A percentile compares a stretch with the other conserved stretches of the same genome.
Evolutionary conservation across 2,888 invertebrate genomes (phyloP).

Genomic region (Cyaniris semiargus): DNA sequence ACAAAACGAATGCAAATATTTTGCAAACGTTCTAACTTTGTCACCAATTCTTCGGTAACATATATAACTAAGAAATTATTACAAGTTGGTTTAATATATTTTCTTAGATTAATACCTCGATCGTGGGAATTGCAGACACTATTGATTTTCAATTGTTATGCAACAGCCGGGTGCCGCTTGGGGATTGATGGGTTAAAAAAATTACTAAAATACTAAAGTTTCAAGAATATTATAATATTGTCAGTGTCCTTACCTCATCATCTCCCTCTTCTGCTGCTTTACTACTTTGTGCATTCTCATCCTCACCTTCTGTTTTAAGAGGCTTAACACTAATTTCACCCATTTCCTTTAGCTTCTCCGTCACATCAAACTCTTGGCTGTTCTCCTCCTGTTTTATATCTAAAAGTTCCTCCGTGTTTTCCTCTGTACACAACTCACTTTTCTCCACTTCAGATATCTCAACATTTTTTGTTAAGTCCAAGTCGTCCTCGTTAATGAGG

Average conservation of each 20-base stretch:
- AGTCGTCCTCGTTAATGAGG: conserved; percentile 71
- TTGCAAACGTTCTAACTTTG: no score
- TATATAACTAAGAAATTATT: no score
- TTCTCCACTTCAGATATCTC: conserved; percentile 74
- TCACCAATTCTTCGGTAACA: no score
- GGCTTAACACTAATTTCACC: conserved; percentile 77
- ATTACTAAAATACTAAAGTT: not conserved
- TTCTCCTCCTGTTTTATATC: conserved; percentile 63
- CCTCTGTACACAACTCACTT: conserved; percentile 70
- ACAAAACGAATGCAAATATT: no score
- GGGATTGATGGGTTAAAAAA: no score
- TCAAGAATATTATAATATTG: not conserved
- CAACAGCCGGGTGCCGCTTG: no score
- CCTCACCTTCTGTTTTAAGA: conserved; percentile 58
- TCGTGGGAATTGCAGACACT: no score
- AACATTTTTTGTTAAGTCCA: conserved; percentile 73
- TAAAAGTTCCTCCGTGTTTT: conserved; percentile 65
- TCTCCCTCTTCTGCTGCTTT: conserved; percentile 65
- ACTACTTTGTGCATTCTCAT: conserved; percentile 49
- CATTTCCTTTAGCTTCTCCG: conserved; percentile 83
- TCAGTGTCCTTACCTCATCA: conserved; percentile 60
- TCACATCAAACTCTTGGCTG: conserved; percentile 80
- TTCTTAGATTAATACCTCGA: no score
- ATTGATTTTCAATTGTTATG: no score
- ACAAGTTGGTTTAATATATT: no score